phyloP scores from a whole-genome alignment of 2,888 invertebrate species.

The Synergus umbraculus region DNA sequence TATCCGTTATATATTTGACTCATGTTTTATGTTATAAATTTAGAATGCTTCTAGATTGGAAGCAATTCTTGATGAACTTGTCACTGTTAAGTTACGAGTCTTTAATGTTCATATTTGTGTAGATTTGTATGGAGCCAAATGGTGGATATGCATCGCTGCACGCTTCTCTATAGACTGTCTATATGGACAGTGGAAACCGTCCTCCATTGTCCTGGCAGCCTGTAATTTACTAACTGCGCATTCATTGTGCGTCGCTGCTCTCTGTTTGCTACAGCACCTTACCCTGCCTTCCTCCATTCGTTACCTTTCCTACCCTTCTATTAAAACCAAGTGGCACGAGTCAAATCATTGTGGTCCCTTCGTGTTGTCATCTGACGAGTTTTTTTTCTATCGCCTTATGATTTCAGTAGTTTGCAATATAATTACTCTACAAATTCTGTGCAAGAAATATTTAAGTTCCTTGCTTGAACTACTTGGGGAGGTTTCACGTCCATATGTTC shows the following conservation, averaged over 20 bases:
- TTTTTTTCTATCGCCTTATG: not conserved
- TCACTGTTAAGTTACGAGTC: too few relatives aligned
- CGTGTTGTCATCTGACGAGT: not conserved
- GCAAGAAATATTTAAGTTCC: not conserved
- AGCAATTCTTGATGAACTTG: too few relatives aligned
- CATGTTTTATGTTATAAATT: too few relatives aligned
- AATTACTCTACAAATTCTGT: not conserved
- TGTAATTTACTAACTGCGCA: constrained; percentile 72
- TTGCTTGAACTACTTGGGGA: constrained; percentile 39
- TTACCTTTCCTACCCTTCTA: constrained; percentile 29
- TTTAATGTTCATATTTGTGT: constrained; percentile 34
- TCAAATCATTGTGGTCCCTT: constrained; percentile 36
- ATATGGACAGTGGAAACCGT: constrained; percentile 43
- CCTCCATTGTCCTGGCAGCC: constrained; percentile 62
- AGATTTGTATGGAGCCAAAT: constrained; percentile 53
- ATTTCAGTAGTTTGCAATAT: not conserved
- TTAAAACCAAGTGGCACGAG: constrained; percentile 33
- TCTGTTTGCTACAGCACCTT: constrained; percentile 62
- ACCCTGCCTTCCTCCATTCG: constrained; percentile 46
- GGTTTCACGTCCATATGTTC: too few relatives aligned
- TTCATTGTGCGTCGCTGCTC: constrained; percentile 63
- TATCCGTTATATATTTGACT: too few relatives aligned
- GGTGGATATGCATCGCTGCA: constrained; percentile 64
- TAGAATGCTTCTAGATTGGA: too few relatives aligned
- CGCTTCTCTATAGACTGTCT: constrained; percentile 52